A percentile compares a stretch with the other conserved stretches of the same genome.
Evolutionary conservation across 2,888 invertebrate species (phyloP).

Genomic region (Leistus spinibarbis): DNA sequence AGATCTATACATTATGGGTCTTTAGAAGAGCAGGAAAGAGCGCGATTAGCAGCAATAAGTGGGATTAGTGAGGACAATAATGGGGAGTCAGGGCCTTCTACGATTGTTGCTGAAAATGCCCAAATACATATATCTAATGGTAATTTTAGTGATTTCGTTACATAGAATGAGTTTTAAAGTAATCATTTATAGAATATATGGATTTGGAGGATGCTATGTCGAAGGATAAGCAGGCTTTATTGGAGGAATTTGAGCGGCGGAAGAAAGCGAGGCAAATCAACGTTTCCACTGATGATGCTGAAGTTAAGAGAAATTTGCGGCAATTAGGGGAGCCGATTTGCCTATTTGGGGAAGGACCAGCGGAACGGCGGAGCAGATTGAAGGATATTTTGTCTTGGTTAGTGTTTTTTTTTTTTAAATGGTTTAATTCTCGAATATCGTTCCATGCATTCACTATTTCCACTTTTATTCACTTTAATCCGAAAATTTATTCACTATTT

Average conservation of each 20-base stretch:
- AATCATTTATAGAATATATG: constrained; percentile 71
- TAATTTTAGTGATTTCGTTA: constrained; percentile 55
- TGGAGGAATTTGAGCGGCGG: constrained; percentile 95
- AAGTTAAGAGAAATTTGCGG: constrained; percentile 90
- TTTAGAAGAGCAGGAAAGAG: constrained; percentile 82
- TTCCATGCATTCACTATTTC: too few relatives aligned
- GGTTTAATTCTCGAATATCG: too few relatives aligned
- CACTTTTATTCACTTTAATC: too few relatives aligned
- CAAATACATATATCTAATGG: constrained; percentile 73
- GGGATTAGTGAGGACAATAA: constrained; percentile 63
- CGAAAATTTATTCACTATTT: constrained; percentile 23
- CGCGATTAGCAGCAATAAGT: constrained; percentile 65
- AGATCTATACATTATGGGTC: constrained; percentile 89
- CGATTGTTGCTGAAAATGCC: constrained; percentile 61
- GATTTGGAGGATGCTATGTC: constrained; percentile 86
- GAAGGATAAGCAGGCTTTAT: constrained; percentile 85
- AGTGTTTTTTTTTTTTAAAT: constrained; percentile 46
- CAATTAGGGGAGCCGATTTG: constrained; percentile 96
- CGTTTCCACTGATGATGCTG: constrained; percentile 97
- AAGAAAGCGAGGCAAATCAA: constrained; percentile 93
- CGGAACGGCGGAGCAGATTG: constrained; percentile 90
- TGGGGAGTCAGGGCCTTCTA: constrained; percentile 65
- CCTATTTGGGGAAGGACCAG: constrained; percentile 97
- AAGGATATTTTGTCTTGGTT: constrained; percentile 85
- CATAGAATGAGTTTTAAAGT: constrained; percentile 31